phyloP scores from a whole-genome alignment of 37 sponge, comb jelly and placozoan species.

The Axinella damicornis region DNA sequence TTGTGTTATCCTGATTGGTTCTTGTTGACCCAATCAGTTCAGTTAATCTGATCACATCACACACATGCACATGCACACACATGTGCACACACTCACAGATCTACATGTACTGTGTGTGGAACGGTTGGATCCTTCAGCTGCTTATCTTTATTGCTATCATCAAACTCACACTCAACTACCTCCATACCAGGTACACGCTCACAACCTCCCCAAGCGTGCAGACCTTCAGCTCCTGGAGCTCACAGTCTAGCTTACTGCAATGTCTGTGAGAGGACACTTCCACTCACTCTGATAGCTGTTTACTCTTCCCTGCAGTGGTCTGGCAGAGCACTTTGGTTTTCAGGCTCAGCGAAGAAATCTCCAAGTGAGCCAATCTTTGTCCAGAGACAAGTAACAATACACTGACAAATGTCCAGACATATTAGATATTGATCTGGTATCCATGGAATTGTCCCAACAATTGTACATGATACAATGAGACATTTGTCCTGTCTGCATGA shows the following conservation, averaged over 20 bases:
- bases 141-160: constrained; percentile 50
- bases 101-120: constrained; percentile 85
- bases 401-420: too few relatives aligned
- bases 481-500: too few relatives aligned
- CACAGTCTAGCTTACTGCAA: background rate
- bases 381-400: too few relatives aligned
- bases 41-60: too few relatives aligned
- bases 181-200: constrained; percentile 49
- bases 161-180: constrained; percentile 65
- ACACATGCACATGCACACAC: too few relatives aligned
- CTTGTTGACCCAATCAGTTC: too few relatives aligned
- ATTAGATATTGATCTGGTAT: too few relatives aligned
- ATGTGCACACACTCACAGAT: constrained; percentile 25
- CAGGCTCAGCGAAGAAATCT: background rate
- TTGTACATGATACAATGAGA: too few relatives aligned
- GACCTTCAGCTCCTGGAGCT: background rate
- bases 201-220: background rate
- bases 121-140: constrained; percentile 71
- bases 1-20: background rate
- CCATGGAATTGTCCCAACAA: too few relatives aligned
- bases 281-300: background rate
- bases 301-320: constrained; percentile 46
- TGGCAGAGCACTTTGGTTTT: constrained; percentile 83
- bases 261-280: background rate
- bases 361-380: too few relatives aligned